Percentiles rank a stretch among this genome's conserved stretches.
Conservation (phyloP, 2,797 vertebrate species). For the Acanthurus lineatus region DNA sequence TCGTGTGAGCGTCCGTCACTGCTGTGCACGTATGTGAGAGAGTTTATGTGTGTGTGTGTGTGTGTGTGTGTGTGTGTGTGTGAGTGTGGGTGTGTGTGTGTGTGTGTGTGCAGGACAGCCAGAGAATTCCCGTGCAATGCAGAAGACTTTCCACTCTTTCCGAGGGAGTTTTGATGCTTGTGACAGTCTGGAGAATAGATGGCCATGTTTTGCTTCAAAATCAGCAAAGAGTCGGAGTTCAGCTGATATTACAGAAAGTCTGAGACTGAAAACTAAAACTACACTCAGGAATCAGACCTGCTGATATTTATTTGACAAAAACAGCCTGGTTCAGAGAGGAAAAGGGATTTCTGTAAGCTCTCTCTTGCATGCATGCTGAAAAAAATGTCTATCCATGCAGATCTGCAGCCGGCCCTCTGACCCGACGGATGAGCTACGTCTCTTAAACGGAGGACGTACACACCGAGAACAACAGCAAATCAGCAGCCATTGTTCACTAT, state of each 20-base stretch:
- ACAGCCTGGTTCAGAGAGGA: background rate
- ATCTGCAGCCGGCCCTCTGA: conserved; percentile 73
- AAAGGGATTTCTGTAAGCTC: conserved; percentile 18
- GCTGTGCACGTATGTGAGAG: conserved; percentile 25
- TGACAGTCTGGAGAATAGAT: conserved; percentile 38
- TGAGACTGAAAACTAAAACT: background rate
- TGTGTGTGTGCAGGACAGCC: conserved; percentile 59
- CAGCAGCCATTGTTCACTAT: conserved; percentile 78
- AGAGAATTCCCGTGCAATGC: conserved; percentile 69
- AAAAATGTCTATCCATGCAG: conserved; percentile 72
- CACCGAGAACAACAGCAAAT: conserved; percentile 75
- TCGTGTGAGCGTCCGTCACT: conserved; percentile 48
- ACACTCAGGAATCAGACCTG: conserved; percentile 15
- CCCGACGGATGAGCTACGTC: conserved; percentile 74
- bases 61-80: conserved; percentile 44
- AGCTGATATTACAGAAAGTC: conserved; percentile 14
- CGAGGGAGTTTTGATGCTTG: conserved; percentile 35
- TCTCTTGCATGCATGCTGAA: conserved; percentile 29
- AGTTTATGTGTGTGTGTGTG: conserved; percentile 29
- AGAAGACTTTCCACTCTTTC: conserved; percentile 58
- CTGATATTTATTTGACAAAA: background rate
- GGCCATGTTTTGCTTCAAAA: conserved; percentile 28
- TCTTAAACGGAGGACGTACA: conserved; percentile 52
- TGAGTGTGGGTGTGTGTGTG: conserved; percentile 38
- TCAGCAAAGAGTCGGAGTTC: conserved; percentile 20